Evolutionary conservation across 2,797 vertebrate species (phyloP).

Genomic region (Sciaenops ocellatus): DNA sequence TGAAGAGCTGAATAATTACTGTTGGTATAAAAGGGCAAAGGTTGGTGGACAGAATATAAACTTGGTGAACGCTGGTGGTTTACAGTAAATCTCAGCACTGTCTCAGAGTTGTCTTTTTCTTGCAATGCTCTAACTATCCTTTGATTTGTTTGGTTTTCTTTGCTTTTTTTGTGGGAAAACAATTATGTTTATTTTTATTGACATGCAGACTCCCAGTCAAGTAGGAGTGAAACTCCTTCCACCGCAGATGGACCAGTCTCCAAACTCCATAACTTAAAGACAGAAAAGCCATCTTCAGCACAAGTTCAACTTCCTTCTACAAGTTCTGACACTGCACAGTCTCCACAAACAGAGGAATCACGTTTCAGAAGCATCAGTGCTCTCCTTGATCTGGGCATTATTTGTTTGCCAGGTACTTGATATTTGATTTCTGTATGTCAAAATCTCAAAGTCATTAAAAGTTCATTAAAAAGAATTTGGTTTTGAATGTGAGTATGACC

Average conservation of each 20-base stretch:
- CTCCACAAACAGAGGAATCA: slow-evolving; percentile 60
- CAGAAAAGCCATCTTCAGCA: slow-evolving; percentile 51
- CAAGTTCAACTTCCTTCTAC: slow-evolving; percentile 37
- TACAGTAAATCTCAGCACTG: neutral
- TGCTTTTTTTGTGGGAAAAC: slow-evolving; percentile 2
- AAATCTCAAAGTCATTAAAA: neutral
- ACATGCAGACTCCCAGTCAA: slow-evolving; percentile 58
- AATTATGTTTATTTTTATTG: slow-evolving; percentile 41
- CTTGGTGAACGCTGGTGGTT: neutral
- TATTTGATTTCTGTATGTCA: neutral
- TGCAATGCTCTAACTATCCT: neutral
- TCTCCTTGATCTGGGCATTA: slow-evolving; percentile 87
- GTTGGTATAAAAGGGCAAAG: slow-evolving; percentile 27
- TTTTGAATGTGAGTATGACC: neutral
- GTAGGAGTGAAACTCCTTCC: slow-evolving; percentile 54
- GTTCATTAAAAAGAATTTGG: no score
- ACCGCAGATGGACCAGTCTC: slow-evolving; percentile 48
- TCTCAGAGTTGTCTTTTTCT: neutral
- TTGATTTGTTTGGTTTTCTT: neutral
- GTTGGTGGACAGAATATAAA: slow-evolving; percentile 4
- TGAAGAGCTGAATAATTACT: slow-evolving; percentile 25
- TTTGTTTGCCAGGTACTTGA: slow-evolving; percentile 90
- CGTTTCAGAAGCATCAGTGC: slow-evolving; percentile 66
- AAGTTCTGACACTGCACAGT: slow-evolving; percentile 33
- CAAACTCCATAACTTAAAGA: slow-evolving; percentile 52